Evolutionary conservation across 2,888 invertebrate species (phyloP), one percentile per base, ranked within the genome.

Genomic region (Netelia melanura): DNA sequence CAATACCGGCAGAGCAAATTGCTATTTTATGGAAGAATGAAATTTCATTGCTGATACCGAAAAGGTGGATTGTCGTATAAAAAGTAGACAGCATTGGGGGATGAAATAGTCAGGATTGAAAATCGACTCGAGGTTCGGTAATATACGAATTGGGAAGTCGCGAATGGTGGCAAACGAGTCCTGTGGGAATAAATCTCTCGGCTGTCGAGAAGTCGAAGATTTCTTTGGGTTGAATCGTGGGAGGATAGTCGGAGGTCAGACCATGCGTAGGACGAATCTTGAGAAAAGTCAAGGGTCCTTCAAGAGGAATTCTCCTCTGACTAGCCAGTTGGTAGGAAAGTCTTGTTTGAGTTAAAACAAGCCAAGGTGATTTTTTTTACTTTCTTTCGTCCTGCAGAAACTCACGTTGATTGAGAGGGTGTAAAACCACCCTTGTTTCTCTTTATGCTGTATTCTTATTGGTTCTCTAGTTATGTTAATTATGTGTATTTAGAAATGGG

Each of bases 181-280:
- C 3, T 14, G 48, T 48, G 48, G 17, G 56, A 56, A 56, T 56
- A 56, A 56, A 21, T 56, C 56, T 56, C 56, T 56, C 56, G 52
- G 3, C 14, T 52, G 52, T 56, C 21, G 56, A 21, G 21, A 38
- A 56, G 9, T 56, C 56, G 56, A 56, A 56, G 56, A 56, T 56
- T 56, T 56, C 56, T 14, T 21, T 56, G 8, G 48, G 48, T 48
- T 10, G 48, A 11, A 56, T 56, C 56, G 56, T 56, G 56, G n/a
- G 56, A 56, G 56, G 52, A 67, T 23, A 48, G 75, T 17, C 52
- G 62, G 52, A 70, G 81, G 54, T 75, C 67, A 61, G 74, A 17
- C 62, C 23, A 75, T 61, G 81, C 81, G 81, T 81, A 81, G 81
- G 75, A 75, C n/a, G 75, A 75, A 67, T 14, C 54, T 54, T 54